phyloP scores from a whole-genome alignment of 2,113 vertebrate species.

The Ophiodon elongatus region DNA sequence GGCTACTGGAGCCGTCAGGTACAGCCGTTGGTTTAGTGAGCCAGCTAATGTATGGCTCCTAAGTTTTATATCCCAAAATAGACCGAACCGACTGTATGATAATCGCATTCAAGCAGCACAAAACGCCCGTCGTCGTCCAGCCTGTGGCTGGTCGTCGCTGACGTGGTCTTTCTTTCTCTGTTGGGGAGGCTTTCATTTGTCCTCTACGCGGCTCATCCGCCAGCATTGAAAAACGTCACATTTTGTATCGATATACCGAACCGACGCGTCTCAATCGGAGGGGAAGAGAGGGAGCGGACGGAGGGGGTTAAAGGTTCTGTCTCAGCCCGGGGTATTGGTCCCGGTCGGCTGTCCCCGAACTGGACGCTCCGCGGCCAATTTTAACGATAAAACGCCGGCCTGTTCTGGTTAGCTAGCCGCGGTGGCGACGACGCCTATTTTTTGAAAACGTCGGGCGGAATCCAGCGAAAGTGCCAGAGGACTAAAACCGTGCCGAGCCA shows the following conservation, averaged over 20 bases:
- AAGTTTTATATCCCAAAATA: slow-evolving; percentile 79
- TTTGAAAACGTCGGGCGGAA: slow-evolving; percentile 55
- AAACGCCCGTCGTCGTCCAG: slow-evolving; percentile 72
- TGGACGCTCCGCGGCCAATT: slow-evolving; percentile 23
- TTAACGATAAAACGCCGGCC: slow-evolving; percentile 62
- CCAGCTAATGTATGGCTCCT: slow-evolving; percentile 41
- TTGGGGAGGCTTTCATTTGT: slow-evolving; percentile 73
- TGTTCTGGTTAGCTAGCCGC: slow-evolving; percentile 76
- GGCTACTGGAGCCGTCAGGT: not conserved
- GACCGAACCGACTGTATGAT: slow-evolving; percentile 71
- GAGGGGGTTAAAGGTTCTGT: too few species aligned
- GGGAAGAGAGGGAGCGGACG: too few species aligned
- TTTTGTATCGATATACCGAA: slow-evolving; percentile 55
- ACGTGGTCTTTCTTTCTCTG: slow-evolving; percentile 66
- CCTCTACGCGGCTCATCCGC: slow-evolving; percentile 64
- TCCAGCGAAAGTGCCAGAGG: slow-evolving; percentile 65
- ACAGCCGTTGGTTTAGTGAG: not conserved
- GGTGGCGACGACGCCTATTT: slow-evolving; percentile 67
- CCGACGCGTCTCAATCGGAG: slow-evolving; percentile 34
- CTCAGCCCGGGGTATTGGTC: not conserved
- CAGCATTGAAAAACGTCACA: slow-evolving; percentile 67
- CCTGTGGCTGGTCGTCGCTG: slow-evolving; percentile 56
- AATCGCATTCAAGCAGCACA: slow-evolving; percentile 71
- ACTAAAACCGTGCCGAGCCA: slow-evolving; percentile 64
- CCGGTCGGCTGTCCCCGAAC: slow-evolving; percentile 12